phyloP scores from a whole-genome alignment of 2,113 vertebrate species.

The Bungarus multicinctus region DNA sequence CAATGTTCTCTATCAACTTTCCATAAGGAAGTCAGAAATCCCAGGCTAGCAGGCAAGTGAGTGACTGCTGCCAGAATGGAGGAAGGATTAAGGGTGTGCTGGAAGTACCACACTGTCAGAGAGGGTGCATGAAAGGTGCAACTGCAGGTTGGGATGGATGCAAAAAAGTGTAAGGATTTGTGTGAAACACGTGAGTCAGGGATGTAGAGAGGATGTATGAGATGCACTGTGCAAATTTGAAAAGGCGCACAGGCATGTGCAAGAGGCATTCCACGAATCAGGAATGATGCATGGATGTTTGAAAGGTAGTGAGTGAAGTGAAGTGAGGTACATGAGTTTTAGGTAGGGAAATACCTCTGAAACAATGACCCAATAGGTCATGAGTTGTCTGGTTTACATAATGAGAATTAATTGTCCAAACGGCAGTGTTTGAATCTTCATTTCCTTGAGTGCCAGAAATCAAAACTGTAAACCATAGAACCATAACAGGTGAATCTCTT shows the following conservation, averaged over 20 bases:
- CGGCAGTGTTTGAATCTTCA: neutral
- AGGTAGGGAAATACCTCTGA: neutral
- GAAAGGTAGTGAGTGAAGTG: neutral
- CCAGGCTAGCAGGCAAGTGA: neutral
- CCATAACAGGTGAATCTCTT: neutral
- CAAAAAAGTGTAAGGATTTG: neutral
- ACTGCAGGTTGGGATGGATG: neutral
- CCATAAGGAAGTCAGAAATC: neutral
- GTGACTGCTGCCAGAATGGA: neutral
- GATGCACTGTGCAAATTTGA: neutral
- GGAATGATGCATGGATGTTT: neutral
- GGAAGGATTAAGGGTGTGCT: neutral
- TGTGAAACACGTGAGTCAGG: neutral
- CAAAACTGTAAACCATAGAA: neutral
- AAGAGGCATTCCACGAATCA: neutral
- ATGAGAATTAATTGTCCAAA: neutral
- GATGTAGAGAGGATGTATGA: neutral
- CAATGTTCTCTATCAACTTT: neutral
- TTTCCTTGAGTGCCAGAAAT: neutral
- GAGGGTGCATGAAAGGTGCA: neutral
- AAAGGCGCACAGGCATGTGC: neutral
- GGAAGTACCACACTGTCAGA: neutral
- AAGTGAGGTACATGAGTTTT: neutral
- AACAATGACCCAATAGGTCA: neutral
- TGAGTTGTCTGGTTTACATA: neutral